Percentiles rank a stretch among this genome's conserved stretches.
Conservation (phyloP, 2,888 invertebrate genomes). For the Selenia dentaria region DNA sequence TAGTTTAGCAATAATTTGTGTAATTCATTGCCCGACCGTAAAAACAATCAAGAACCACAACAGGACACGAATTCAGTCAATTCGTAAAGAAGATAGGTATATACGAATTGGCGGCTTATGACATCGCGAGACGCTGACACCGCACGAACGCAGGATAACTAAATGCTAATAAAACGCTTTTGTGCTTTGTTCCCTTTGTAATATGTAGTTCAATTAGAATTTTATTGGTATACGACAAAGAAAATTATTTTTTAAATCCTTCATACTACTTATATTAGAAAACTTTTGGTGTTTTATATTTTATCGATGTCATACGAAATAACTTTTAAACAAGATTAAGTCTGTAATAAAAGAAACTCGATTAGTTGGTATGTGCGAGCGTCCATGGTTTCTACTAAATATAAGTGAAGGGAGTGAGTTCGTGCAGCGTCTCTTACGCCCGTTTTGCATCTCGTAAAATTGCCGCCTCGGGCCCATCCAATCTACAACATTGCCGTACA, state of each 20-base stretch:
- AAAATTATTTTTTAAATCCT: too few relatives aligned
- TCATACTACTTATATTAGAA: too few relatives aligned
- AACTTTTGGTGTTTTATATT: too few relatives aligned
- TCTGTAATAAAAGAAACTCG: neutral
- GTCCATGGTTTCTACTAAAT: too few relatives aligned
- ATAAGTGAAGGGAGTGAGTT: constrained; percentile 2
- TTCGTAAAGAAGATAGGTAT: constrained; percentile 52
- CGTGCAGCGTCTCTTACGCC: constrained; percentile 10
- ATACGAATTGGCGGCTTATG: constrained; percentile 50
- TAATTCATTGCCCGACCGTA: constrained; percentile 74
- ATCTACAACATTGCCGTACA: constrained; percentile 67
- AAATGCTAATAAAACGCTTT: constrained; percentile 47
- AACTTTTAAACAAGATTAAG: too few relatives aligned
- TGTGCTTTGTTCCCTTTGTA: constrained; percentile 55
- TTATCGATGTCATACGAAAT: too few relatives aligned
- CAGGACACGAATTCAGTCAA: constrained; percentile 70
- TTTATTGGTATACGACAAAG: too few relatives aligned
- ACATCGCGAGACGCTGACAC: constrained; percentile 41
- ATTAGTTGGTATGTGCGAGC: neutral
- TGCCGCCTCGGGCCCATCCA: constrained; percentile 49
- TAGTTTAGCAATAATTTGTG: constrained; percentile 83
- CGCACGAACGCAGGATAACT: constrained; percentile 39
- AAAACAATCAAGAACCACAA: constrained; percentile 69
- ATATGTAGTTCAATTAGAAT: too few relatives aligned
- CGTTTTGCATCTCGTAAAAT: constrained; percentile 27